A percentile compares a stretch with the other conserved stretches of the same genome.
These are phyloP conservation scores for Anticlea derivata DNA, from an alignment of 2,888 invertebrate genomes.

Conservation along the genomic window DNA sequence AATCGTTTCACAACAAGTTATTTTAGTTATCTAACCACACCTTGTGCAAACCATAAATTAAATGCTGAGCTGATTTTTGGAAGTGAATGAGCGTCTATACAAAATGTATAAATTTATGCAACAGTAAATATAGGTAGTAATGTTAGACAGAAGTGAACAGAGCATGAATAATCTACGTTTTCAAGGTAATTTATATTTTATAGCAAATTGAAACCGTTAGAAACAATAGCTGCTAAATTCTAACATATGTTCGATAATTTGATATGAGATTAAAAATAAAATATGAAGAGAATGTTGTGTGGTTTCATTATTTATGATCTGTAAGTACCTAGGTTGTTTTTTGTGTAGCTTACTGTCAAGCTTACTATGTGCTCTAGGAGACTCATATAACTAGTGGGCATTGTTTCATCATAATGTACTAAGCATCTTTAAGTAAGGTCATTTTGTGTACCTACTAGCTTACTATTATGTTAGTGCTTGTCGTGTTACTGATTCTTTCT, in stretches of 20 bases:
- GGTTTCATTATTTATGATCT: slow-evolving; percentile 11
- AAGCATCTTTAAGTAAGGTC: no score
- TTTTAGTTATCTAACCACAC: slow-evolving; percentile 41
- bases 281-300: slow-evolving; percentile 23
- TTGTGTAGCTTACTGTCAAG: no score
- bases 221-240: slow-evolving; percentile 65
- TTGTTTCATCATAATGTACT: no score
- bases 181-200: slow-evolving; percentile 74
- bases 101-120: neutral
- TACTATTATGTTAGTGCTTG: no score
- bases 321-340: no score
- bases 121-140: neutral
- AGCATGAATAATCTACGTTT: slow-evolving; percentile 61
- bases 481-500: no score
- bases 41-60: no score
- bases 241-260: slow-evolving; percentile 81
- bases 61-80: no score
- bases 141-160: neutral
- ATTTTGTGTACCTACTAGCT: no score
- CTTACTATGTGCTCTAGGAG: no score
- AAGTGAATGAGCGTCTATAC: no score
- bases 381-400: no score
- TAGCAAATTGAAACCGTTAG: slow-evolving; percentile 68
- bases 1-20: slow-evolving; percentile 63
- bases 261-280: slow-evolving; percentile 79